Conservation (phyloP, 2,113 vertebrate species). For the Lagopus leucura region DNA sequence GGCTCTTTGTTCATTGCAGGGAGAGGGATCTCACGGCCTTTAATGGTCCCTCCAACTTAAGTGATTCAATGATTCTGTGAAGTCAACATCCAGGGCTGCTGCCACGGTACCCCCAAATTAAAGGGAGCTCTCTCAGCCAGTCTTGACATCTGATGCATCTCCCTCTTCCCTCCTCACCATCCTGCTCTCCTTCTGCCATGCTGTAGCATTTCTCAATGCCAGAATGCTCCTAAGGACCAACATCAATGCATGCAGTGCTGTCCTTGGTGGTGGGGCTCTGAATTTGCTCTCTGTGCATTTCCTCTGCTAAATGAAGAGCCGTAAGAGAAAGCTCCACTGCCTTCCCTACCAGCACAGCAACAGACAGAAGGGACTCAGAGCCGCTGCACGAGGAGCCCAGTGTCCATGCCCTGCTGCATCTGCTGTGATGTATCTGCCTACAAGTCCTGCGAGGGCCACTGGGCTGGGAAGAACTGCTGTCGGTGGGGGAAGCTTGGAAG, state of each 20-base stretch:
- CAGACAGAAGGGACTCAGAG: background rate
- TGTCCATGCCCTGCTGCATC: background rate
- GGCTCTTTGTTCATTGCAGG: too few species aligned
- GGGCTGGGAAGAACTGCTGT: background rate
- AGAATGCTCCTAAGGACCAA: background rate
- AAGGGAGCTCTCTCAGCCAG: background rate
- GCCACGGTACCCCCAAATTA: background rate
- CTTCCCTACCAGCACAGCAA: background rate
- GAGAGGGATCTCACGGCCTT: too few species aligned
- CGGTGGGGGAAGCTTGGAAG: fast-evolving
- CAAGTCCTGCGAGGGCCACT: background rate
- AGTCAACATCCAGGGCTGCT: background rate
- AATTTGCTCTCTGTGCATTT: background rate
- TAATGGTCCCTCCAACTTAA: too few species aligned
- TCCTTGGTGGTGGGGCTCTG: background rate
- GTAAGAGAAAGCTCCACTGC: background rate
- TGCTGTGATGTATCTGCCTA: fast-evolving
- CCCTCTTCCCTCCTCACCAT: background rate
- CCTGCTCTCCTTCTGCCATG: background rate
- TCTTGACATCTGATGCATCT: background rate
- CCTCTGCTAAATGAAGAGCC: background rate
- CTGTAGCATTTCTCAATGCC: background rate
- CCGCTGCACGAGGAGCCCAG: background rate
- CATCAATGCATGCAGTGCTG: background rate
- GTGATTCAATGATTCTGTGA: too few species aligned